Percentiles rank a stretch among this genome's conserved stretches.
phyloP scores from a whole-genome alignment of 2,888 invertebrate species.

The Ganaspis brasiliensis region DNA sequence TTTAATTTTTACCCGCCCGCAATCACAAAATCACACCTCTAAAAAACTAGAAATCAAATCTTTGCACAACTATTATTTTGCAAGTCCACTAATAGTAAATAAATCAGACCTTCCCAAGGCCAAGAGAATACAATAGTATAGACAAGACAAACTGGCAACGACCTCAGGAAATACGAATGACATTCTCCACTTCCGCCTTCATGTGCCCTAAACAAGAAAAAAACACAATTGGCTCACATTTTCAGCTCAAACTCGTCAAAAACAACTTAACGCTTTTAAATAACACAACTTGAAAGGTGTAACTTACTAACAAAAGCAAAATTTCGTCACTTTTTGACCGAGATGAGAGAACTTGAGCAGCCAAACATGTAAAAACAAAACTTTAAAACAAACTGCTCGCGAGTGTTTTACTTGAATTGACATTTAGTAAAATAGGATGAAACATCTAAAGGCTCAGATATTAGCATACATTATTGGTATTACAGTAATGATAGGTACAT shows the following conservation, averaged over 20 bases:
- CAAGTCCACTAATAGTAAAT: background rate
- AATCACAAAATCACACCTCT: background rate
- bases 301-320: too few relatives aligned
- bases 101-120: background rate
- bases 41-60: background rate
- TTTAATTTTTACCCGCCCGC: slow-evolving; percentile 52
- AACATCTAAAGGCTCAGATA: background rate
- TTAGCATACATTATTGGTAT: background rate
- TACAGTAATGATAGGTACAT: slow-evolving; percentile 52
- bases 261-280: background rate
- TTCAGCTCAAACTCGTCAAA: background rate
- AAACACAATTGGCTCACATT: slow-evolving; percentile 25
- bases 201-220: slow-evolving; percentile 39
- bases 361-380: background rate
- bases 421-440: background rate
- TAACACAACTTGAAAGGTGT: background rate
- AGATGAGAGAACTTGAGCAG: too few relatives aligned
- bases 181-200: slow-evolving; percentile 32
- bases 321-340: too few relatives aligned
- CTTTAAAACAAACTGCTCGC: background rate
- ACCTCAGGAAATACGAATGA: slow-evolving; percentile 29
- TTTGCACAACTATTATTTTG: background rate
- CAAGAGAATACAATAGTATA: background rate
- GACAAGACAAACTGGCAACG: slow-evolving; percentile 34
- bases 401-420: background rate